These are phyloP conservation scores for Apeltes quadracus DNA, from an alignment of 2,113 vertebrate genomes.

Conservation along the genomic window DNA sequence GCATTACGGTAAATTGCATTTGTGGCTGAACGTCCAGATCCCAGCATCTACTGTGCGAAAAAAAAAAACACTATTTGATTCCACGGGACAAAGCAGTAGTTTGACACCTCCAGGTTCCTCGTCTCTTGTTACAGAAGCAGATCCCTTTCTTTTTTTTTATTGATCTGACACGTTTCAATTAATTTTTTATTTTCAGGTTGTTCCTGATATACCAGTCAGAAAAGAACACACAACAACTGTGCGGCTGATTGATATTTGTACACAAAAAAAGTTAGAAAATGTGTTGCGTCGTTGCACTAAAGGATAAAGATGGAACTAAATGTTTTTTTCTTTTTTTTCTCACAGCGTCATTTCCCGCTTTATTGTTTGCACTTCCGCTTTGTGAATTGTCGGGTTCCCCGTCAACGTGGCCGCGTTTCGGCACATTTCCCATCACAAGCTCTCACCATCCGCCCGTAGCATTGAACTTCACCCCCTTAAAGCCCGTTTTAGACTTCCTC, in stretches of 20 bases:
- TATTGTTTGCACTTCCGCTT: conserved; percentile 1
- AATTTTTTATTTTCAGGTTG: not conserved
- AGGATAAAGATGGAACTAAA: too few relatives aligned
- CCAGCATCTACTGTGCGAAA: not conserved
- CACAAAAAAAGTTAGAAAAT: not conserved
- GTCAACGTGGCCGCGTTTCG: not conserved
- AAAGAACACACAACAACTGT: not conserved
- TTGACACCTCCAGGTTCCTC: not conserved
- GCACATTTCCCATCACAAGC: not conserved
- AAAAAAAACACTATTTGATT: not conserved
- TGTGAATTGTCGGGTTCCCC: not conserved
- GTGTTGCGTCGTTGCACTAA: not conserved
- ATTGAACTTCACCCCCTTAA: not conserved
- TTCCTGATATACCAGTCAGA: not conserved
- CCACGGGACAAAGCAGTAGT: too few relatives aligned
- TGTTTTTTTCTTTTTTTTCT: too few relatives aligned
- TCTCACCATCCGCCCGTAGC: not conserved
- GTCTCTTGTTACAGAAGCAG: not conserved
- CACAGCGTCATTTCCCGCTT: conserved; percentile 17
- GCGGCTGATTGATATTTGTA: not conserved
- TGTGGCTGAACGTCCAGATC: not conserved
- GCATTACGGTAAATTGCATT: not conserved
- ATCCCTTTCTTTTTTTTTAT: not conserved
- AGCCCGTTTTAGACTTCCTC: not conserved
- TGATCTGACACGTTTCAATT: not conserved